Evolutionary conservation across 2,888 invertebrate species (phyloP), one percentile per base, ranked within the genome.

Genomic region (Folsomia candida): DNA sequence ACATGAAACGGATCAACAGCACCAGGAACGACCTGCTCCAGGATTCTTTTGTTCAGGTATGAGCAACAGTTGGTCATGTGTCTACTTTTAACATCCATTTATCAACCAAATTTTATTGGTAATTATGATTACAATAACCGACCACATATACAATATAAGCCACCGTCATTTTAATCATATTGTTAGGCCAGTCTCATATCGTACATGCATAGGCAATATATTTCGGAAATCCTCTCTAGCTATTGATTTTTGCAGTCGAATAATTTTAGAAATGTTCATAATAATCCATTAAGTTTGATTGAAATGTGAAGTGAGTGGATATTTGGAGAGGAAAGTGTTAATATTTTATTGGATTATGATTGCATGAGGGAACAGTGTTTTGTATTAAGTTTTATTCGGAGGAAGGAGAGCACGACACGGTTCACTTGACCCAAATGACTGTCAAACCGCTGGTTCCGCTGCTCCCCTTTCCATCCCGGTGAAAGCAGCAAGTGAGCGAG

Each of bases 361-460:
- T 37, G 37, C 37, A 37, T 37, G 37, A 37, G 37, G 14, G 37
- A 37, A 37, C 4, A 9, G 37, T 37, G 37, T 4, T 9, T 37
- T 37, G 37, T 4, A 9, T 37, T 37, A 37, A n/a, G n/a, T 37
- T 37, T 37, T 37, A 54, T 54, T 54, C 54, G 11, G n/a, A 20
- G 54, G 20, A 54, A 54, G 20, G 54, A 54, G 54, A 18, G 22
- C 54, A 54, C 54, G 54, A 54, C 54, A 54, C 54, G 54, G 54
- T 54, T 54, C 54, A 54, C 54, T 54, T 54, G 54, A 54, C 54
- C 54, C 20, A 54, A 54, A 37, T 37, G 37, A 37, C 37, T 37
- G 37, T 37, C 37, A 37, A 37, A 37, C 37, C 6, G 37, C 37
- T 14, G 14, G 14, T 14, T 37, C 14, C 14, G 4, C 14, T 37